phyloP scores from a whole-genome alignment of 2,113 vertebrate genomes.

The Pterocles burchelli region DNA sequence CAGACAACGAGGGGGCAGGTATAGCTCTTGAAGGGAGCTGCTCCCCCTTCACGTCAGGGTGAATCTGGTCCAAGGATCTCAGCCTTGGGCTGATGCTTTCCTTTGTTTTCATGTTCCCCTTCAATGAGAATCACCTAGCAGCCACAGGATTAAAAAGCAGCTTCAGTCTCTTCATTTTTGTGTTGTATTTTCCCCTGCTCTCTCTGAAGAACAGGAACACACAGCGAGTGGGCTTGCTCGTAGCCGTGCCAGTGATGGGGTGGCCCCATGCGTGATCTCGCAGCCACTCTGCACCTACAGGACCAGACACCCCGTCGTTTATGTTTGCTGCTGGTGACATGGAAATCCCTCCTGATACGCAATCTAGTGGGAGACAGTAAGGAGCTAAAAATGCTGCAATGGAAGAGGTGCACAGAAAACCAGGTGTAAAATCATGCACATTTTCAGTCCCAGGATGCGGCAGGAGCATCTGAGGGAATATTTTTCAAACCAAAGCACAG shows the following conservation, averaged over 20 bases:
- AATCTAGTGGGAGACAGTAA: background rate
- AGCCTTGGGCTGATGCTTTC: background rate
- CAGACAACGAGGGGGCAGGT: background rate
- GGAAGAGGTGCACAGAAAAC: background rate
- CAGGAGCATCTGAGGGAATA: background rate
- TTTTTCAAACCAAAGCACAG: background rate
- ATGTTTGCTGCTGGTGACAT: background rate
- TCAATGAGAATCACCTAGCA: background rate
- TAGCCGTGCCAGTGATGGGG: background rate
- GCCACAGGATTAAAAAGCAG: background rate
- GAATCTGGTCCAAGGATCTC: background rate
- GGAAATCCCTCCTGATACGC: background rate
- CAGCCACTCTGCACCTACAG: background rate
- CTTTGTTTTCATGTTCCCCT: background rate
- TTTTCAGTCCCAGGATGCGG: background rate
- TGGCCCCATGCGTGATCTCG: background rate
- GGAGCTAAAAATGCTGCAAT: background rate
- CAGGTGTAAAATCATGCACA: background rate
- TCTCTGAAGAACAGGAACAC: background rate
- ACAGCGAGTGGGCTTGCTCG: accelerated
- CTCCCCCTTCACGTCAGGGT: background rate
- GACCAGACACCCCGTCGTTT: accelerated
- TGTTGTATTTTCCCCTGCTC: background rate
- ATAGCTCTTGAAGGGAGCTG: background rate
- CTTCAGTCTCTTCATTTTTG: background rate